phyloP scores from a whole-genome alignment of 2,113 vertebrate species.

The Triplophysa rosa region DNA sequence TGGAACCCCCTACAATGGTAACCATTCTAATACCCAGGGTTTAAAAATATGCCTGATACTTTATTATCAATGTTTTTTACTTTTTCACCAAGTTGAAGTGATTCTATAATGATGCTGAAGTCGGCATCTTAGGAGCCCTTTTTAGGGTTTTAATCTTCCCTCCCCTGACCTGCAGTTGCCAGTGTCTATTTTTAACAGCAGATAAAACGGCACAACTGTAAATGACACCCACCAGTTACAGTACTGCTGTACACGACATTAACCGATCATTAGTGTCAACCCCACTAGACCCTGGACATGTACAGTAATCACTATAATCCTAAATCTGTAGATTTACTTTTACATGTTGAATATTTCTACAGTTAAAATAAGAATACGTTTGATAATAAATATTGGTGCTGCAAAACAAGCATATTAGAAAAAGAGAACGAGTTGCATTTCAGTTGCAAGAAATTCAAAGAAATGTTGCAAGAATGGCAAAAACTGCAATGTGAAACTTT shows the following conservation, averaged over 20 bases:
- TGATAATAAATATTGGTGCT: no score
- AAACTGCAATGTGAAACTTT: no score
- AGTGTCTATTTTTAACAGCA: conserved; percentile 73
- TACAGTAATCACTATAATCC: neutral
- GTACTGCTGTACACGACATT: conserved; percentile 49
- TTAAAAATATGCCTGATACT: neutral
- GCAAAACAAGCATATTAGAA: no score
- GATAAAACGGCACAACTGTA: conserved; percentile 55
- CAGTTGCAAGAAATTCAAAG: no score
- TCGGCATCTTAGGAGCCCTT: conserved; percentile 62
- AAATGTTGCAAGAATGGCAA: no score
- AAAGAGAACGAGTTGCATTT: no score
- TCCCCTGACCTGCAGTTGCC: conserved; percentile 62
- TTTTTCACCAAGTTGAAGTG: conserved; percentile 11
- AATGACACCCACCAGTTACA: conserved; percentile 55
- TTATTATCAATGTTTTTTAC: neutral
- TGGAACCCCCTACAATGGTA: neutral
- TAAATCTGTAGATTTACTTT: neutral
- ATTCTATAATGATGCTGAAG: conserved; percentile 16
- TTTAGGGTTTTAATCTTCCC: conserved; percentile 69
- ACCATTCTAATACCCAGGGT: neutral
- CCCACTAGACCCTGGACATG: neutral
- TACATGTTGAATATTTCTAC: neutral
- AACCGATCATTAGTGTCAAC: neutral
- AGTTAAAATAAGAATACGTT: no score